Base-by-base conservation (phyloP, 2,888 invertebrate species). In the Cryptophagus acutangulus region DNA sequence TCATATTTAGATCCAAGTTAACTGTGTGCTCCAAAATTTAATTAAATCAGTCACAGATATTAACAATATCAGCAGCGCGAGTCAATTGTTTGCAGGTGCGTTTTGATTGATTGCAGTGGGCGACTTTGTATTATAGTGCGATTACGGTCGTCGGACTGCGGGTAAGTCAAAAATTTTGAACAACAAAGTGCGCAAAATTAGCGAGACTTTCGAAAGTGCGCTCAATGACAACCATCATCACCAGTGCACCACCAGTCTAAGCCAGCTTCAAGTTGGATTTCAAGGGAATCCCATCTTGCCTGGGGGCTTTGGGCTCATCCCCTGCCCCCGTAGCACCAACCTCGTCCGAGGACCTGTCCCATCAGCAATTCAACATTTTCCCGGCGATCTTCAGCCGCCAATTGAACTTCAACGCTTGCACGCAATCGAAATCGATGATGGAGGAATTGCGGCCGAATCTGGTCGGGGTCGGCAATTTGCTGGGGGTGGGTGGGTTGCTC, bases 371-470 rank as follows among this genome's bases (percentile, higher is more conserved):
- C 75, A 89, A 89, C 75, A 90, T 90, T 63, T 89, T 90, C 71
- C 89, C 89, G 59, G 89, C 89, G 46, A 89, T 89, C 67, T 90
- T 90, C 71, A 88, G 88, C 74, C 77, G 89, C 49, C 89, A 90
- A 71, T 76, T 90, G 57, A 89, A 89, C 71, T 89, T 89, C 71
- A 77, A 81, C 57, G 71, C 78, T 45, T 79, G 81, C 43, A 78
- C 77, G 43, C 81, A 83, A 17, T 84, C 84, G 62, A 81, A 81
- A 55, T 62, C 67, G 14, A 81, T 88, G 67, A 89, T 89, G 89
- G 89, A 89, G 66, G 89, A 89, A 65, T 72, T 89, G 54, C 73
- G 89, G 66, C 89, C 89, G 36, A 88, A 88, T 70, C 71, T 89
- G 29, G 84, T 84, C 20, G 83, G 84, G 2, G 83, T 84, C 24